Evolutionary conservation across 2,888 invertebrate genomes (phyloP).

Genomic region (Macroteleia sp.): DNA sequence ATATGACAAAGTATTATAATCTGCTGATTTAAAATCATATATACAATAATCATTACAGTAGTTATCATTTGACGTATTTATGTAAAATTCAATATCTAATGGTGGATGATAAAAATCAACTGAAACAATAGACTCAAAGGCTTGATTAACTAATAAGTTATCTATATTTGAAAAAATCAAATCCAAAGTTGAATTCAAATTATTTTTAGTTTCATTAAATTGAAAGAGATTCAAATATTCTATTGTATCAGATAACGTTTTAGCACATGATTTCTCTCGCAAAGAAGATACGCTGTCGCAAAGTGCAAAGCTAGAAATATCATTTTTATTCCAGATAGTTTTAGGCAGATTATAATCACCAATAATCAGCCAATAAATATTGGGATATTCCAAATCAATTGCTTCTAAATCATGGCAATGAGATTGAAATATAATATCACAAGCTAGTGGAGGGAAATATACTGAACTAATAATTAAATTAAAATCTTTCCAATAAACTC

Average conservation of each 20-base stretch:
- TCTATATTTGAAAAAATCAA: background rate
- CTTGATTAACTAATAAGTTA: background rate
- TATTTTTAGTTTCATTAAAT: background rate
- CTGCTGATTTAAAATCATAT: too few species aligned
- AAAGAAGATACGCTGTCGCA: background rate
- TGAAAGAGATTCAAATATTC: background rate
- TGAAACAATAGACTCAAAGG: background rate
- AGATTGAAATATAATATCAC: background rate
- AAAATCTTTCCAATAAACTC: background rate
- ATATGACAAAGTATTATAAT: too few species aligned
- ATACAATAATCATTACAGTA: too few species aligned
- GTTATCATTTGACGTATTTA: too few species aligned
- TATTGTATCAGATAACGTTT: background rate
- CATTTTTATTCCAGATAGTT: background rate
- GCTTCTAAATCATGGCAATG: background rate
- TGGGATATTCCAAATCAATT: background rate
- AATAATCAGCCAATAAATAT: background rate
- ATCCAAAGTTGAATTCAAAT: background rate
- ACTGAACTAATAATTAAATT: background rate
- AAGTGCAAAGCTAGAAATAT: background rate
- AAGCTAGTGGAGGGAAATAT: slow-evolving; percentile 5
- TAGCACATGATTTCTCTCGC: background rate
- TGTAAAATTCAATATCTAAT: too few species aligned
- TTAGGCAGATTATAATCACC: slow-evolving; percentile 15
- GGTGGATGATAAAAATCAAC: background rate